Evolutionary conservation across 1,140 invertebrate species (phyloP), one percentile per base, ranked within the genome.

Genomic region (Plutomurus gul): DNA sequence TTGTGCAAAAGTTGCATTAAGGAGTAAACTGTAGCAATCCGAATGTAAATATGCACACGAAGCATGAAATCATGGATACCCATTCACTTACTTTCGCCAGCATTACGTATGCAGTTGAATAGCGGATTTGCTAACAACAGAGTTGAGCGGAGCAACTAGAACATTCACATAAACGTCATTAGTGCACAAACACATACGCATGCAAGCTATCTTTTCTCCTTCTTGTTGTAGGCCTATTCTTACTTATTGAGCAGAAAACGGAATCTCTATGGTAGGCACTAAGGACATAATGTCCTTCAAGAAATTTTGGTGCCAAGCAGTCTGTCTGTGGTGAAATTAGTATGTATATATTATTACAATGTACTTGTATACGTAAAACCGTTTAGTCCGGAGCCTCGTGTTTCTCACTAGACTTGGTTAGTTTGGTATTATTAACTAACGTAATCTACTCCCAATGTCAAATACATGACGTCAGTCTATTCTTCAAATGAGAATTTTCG

Each of bases 261-360:
- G 11, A 43, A 43, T 43, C 10, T 43, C n/a, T 1, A 8, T 30
- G n/a, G 5, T 60, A 60, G 51, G 51, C 11, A 60, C 51, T 60
- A 30, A 60, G 51, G 51, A 60, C 51, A 60, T 33, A 60, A 60
- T 60, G 51, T 60, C 51, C 51, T 60, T 60, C 51, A 60, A 60
- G 51, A 60, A 60, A 60, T 60, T 60, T 60, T 30, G 51, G 51
- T 60, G 51, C 51, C 51, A 60, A 60, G 51, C 51, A 60, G 51
- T 60, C 51, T 60, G 51, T 33, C 25, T 27, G 10, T 60, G 16
- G 13, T 60, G 5, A 60, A 60, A 65, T 65, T 65, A 65, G 30
- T 13, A 13, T 43, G 22, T 36, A 65, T 27, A 65, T 30, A 65
- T 36, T n/a, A 36, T 16, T 33, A 33, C 1, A n/a, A 65, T 22